Base-by-base conservation (phyloP, 2,888 invertebrate species). In the Pandemis heparana region DNA sequence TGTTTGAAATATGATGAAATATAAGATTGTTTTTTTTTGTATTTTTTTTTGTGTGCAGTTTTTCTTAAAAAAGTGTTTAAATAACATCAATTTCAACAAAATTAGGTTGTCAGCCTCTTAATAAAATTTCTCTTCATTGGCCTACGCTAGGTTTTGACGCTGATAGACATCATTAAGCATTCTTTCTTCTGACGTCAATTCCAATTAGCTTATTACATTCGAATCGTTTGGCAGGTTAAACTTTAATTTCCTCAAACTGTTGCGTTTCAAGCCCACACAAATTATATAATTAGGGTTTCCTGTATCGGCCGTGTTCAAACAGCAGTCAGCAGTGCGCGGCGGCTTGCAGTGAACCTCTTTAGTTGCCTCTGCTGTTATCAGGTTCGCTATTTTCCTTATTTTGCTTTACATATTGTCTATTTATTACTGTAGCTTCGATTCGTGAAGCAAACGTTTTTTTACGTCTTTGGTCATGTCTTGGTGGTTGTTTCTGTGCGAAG, bases 171-270 rank as follows among this genome's bases (percentile, higher is more conserved):
- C 43, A 43, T 43, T 43, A 43, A 53, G 3, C 53, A n/a, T 48
- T 5, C 14, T 7, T n/a, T 48, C 14, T 7, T n/a, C n/a, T 53
- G 53, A 56, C 56, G 56, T 56, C 56, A 56, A 23, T 23, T 56
- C 8, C 23, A 10, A 56, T 23, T 56, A 12, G 23, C 56, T 23
- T 6, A 56, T 56, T 56, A 39, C 60, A 60, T 16, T 39, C 53
- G 16, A 60, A 39, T 60, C 38, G 56, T 18, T 8, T 9, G 10
- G 7, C 63, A 46, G 10, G 23, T 63, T 16, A 8, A n/a, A 48
- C 16, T 32, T 32, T 48, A 48, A 10, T 48, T 73, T 73, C 73
- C 73, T 73, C 73, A 68, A 66, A 67, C 67, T 68, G 68, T 68
- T 69, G 48, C 73, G 18, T 48, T 65, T 38, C 32, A 46, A 68